These are phyloP conservation scores for Nesoenas mayeri DNA, from an alignment of 2,113 vertebrate genomes.

Conservation along the genomic window DNA sequence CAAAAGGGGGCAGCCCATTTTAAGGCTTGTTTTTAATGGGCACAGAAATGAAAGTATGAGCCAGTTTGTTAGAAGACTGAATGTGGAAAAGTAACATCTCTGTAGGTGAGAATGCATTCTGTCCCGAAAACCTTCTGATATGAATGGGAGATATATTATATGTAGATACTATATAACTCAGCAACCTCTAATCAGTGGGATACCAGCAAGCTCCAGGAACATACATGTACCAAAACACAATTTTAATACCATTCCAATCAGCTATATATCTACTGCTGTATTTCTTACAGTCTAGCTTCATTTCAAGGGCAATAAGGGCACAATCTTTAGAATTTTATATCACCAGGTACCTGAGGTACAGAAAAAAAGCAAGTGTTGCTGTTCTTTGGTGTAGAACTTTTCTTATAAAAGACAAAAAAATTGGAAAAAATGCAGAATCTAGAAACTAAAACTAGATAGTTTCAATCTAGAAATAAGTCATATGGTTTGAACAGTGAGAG, in stretches of 20 bases:
- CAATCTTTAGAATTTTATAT: not conserved
- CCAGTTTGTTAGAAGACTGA: not conserved
- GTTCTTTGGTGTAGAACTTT: not conserved
- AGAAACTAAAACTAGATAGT: not conserved
- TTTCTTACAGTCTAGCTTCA: not conserved
- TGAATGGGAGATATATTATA: not conserved
- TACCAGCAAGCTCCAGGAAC: not conserved
- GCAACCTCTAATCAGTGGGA: not conserved
- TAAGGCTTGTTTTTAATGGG: not conserved
- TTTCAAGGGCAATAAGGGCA: not conserved
- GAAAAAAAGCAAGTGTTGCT: not conserved
- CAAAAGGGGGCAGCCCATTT: slow-evolving; percentile 15
- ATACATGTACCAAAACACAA: not conserved
- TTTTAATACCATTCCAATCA: not conserved
- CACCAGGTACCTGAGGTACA: not conserved
- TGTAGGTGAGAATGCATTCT: not conserved
- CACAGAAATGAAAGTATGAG: not conserved
- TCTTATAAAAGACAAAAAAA: not conserved
- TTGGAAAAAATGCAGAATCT: not conserved
- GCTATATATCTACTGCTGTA: not conserved
- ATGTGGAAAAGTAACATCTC: not conserved
- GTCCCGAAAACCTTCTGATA: not conserved
- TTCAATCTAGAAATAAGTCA: not conserved
- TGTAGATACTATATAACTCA: not conserved
- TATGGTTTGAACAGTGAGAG: not conserved